Percentiles rank a stretch among this genome's conserved stretches.
Evolutionary conservation across 2,888 invertebrate species (phyloP).

Genomic region (Drosophila dives): DNA sequence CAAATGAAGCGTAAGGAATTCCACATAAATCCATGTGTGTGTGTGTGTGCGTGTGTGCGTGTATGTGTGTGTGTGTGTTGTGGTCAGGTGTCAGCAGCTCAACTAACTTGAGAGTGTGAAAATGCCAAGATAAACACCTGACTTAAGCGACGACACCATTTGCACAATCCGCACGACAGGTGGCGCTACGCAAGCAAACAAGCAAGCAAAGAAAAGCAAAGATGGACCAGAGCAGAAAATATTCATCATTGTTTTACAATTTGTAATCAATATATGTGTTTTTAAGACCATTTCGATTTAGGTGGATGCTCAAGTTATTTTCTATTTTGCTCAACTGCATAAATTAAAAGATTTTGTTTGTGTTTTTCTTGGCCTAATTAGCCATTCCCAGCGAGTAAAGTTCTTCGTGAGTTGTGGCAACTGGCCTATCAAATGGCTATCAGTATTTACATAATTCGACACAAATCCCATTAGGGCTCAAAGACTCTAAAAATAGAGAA

Average conservation of each 20-base stretch:
- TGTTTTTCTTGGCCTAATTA: constrained; percentile 48
- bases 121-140: constrained; percentile 59
- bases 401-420: constrained; percentile 15
- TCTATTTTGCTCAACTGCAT: constrained; percentile 19
- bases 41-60: constrained; percentile 1
- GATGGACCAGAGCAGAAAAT: background rate
- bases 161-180: constrained; percentile 17
- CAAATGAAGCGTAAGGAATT: constrained; percentile 72
- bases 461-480: constrained; percentile 69
- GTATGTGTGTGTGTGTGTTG: constrained; percentile 3
- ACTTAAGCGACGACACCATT: constrained; percentile 36
- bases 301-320: constrained; percentile 20
- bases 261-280: constrained; percentile 67
- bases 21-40: background rate
- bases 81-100: constrained; percentile 24
- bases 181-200: constrained; percentile 18
- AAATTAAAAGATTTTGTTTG: constrained; percentile 48
- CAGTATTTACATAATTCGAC: constrained; percentile 76
- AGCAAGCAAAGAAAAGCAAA: background rate
- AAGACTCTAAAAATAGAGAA: constrained; percentile 36
- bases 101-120: constrained; percentile 29
- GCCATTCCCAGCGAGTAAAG: constrained; percentile 49
- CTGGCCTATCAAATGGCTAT: constrained; percentile 73
- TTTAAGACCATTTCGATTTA: constrained; percentile 4
- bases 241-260: constrained; percentile 66